A percentile compares a stretch with the other conserved stretches of the same genome.
Conservation (phyloP, 2,888 invertebrate species). For the Caenorhabditis zanzibari region DNA sequence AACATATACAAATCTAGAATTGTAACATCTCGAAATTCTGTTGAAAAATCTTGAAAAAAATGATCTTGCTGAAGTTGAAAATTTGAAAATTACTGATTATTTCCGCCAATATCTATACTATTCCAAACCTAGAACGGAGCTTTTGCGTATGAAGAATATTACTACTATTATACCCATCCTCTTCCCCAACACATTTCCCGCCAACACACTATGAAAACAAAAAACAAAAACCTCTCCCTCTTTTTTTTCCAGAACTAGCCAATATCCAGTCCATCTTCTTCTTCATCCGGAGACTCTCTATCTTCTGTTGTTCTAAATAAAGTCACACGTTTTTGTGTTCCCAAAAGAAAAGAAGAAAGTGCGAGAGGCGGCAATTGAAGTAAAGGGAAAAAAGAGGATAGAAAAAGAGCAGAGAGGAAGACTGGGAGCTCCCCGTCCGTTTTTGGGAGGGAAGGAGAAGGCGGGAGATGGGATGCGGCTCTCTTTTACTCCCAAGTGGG, state of each 20-base stretch:
- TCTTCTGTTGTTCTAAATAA: slow-evolving; percentile 22
- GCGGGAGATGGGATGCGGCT: neutral
- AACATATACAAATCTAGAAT: too few relatives aligned
- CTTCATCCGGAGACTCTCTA: neutral
- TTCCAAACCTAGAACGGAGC: neutral
- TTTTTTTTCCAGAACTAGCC: neutral
- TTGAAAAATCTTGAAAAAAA: too few relatives aligned
- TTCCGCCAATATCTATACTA: too few relatives aligned
- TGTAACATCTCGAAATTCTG: too few relatives aligned
- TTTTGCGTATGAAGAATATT: slow-evolving; percentile 6
- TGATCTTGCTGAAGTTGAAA: too few relatives aligned
- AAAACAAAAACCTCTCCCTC: slow-evolving; percentile 9
- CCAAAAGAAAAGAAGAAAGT: neutral
- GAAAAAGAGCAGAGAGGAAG: slow-evolving; percentile 24
- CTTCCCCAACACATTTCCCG: neutral
- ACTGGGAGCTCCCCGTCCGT: slow-evolving; percentile 27
- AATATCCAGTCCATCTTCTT: neutral
- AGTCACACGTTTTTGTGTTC: slow-evolving; percentile 50
- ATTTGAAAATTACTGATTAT: too few relatives aligned
- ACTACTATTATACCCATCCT: slow-evolving; percentile 33
- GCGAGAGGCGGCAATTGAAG: neutral
- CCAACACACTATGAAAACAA: slow-evolving; percentile 13
- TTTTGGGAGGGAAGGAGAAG: slow-evolving; percentile 10
- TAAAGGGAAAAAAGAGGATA: slow-evolving; percentile 17
- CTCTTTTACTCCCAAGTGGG: slow-evolving; percentile 34